Conservation (phyloP, 2,113 vertebrate genomes). For the Alethe diademata region DNA sequence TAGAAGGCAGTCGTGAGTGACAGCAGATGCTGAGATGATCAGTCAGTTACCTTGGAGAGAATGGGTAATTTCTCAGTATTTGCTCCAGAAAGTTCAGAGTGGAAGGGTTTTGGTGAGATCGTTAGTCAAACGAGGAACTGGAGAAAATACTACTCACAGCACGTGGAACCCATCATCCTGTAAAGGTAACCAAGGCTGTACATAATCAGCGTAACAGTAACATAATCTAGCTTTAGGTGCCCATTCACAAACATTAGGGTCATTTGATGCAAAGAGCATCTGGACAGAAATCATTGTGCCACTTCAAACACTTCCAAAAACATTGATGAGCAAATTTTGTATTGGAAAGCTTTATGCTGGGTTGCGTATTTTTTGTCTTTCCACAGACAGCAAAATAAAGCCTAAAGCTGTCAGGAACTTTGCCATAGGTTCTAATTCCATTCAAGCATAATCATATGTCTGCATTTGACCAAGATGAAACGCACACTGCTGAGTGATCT, state of each 20-base stretch:
- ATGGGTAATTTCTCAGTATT: background rate
- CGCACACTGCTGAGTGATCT: background rate
- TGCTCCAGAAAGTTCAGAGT: background rate
- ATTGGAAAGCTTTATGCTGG: background rate
- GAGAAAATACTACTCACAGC: background rate
- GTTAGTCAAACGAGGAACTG: background rate
- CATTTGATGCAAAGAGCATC: background rate
- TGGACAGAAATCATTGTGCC: background rate
- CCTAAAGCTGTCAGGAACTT: background rate
- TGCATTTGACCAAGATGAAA: background rate
- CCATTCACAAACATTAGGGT: background rate
- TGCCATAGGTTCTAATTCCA: background rate
- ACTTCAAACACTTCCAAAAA: background rate
- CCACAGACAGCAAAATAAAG: background rate
- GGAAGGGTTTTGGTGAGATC: background rate
- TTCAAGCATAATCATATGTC: background rate
- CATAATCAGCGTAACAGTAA: background rate
- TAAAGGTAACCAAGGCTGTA: background rate
- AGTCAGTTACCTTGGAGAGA: background rate
- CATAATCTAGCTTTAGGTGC: background rate
- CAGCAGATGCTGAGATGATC: background rate
- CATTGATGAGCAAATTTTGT: background rate
- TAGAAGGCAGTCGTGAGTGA: background rate
- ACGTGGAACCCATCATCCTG: background rate
- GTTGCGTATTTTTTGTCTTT: background rate